These are phyloP conservation scores for Schizopygopsis pylzovi DNA, from an alignment of 2,797 vertebrate species.

Conservation along the genomic window DNA sequence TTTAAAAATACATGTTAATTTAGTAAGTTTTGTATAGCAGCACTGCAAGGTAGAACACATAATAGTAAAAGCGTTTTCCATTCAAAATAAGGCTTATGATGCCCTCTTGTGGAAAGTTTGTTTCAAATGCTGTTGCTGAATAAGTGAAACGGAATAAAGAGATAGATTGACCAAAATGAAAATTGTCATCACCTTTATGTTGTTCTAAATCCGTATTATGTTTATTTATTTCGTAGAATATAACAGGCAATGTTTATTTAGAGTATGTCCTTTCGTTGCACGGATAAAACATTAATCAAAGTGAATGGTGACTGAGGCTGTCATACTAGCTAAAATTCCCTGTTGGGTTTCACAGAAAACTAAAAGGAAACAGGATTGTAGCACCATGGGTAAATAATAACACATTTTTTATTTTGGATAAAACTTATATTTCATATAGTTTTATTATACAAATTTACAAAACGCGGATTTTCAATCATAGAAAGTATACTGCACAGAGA, in stretches of 20 bases:
- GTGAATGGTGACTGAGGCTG: neutral
- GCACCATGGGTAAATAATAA: neutral
- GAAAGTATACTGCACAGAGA: neutral
- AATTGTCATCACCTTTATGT: neutral
- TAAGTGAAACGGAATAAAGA: neutral
- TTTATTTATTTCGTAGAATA: neutral
- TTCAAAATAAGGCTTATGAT: constrained; percentile 60
- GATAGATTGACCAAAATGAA: too few species aligned
- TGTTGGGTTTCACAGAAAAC: neutral
- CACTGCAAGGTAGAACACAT: neutral
- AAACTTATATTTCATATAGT: neutral
- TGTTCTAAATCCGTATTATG: neutral
- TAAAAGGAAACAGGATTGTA: neutral
- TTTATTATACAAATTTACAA: neutral
- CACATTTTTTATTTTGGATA: neutral
- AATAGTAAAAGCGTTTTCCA: neutral
- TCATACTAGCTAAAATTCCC: neutral
- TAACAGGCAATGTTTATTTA: neutral
- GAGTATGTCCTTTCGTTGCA: neutral
- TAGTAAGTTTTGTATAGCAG: neutral
- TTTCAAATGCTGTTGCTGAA: neutral
- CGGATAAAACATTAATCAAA: neutral
- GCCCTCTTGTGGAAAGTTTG: constrained; percentile 63
- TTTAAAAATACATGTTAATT: neutral
- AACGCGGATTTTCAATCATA: neutral